These are phyloP conservation scores for Eupeodes luniger DNA, from an alignment of 2,888 invertebrate genomes.

Conservation along the genomic window DNA sequence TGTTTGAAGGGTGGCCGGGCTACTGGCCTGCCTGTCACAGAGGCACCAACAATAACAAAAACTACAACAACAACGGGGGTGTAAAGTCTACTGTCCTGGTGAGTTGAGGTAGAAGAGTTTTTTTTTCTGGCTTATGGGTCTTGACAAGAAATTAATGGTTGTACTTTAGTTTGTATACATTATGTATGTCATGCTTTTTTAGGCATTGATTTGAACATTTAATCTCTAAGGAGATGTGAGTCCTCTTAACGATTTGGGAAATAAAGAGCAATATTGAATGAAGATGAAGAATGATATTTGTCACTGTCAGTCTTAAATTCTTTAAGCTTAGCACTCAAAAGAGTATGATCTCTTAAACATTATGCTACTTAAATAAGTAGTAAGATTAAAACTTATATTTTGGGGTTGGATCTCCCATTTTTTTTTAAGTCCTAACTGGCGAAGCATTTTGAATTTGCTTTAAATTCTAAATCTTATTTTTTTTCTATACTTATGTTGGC, in stretches of 20 bases:
- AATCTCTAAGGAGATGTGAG: neutral
- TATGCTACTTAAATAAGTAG: no score
- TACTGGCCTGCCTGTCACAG: neutral
- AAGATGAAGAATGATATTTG: no score
- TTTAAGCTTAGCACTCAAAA: no score
- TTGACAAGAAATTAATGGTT: conserved; percentile 35
- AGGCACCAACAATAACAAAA: neutral
- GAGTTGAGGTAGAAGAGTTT: neutral
- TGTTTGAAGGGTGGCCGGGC: conserved; percentile 26
- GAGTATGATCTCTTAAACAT: no score
- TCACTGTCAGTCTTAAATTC: no score
- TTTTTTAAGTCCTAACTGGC: no score
- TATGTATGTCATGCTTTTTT: neutral
- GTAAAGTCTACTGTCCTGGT: neutral
- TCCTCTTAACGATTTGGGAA: neutral
- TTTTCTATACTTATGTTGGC: no score
- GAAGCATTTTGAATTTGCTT: no score
- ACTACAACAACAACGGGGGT: neutral
- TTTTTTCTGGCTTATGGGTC: neutral
- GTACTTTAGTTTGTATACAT: conserved; percentile 4
- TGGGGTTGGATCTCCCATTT: no score
- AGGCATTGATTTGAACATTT: neutral
- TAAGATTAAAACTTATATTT: no score
- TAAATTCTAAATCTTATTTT: no score
- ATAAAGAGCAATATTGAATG: neutral